Base-by-base conservation (phyloP, 2,888 invertebrate genomes). In the Drosophila emarginata region DNA sequence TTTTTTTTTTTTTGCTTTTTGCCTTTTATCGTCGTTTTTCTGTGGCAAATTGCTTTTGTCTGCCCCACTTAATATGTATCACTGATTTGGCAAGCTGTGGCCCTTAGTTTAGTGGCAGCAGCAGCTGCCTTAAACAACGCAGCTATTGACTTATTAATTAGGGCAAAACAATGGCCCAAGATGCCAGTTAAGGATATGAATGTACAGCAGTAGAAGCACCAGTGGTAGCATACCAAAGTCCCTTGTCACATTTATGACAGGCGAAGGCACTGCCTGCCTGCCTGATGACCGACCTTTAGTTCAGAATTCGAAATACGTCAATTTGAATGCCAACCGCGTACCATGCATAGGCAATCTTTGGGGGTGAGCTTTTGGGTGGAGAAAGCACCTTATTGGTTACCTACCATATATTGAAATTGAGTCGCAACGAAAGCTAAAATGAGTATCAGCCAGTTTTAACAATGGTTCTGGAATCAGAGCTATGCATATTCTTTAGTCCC, bases 181-280 rank as follows among this genome's bases (percentile, higher is more conserved):
- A 67, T 61, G 60, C 37, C 61, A 61, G 62, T 32, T 40, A 14
- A 14, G 28, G 23, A 54, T 37, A 7, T 6, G 4, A 37, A 40
- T 37, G 15, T 14, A 23, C 54, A 18, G n/a, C 50, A 32, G 58
- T 18, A 5, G 28, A 28, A 28, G 61, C 66, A 72, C 14, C 18
- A 45, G 5, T 28, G 32, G 2, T 2, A 32, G 21, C 9, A 21
- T 11, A 9, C 40, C 32, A 32, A 32, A 15, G 18, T 77, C 82
- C 88, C 82, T 82, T 82, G 78, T 82, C 82, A 82, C 71, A 88
- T 76, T 86, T 80, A 86, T 82, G 88, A 82, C 84, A 83, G 80
- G 59, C 45, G 45, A 45, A 15, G 18, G 15, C 40, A 2, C 18
- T 3, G 0, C 5, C 9, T 67, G 52, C 62, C 66, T 59, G 64